These are phyloP conservation scores for Sthenelais limicola DNA, from an alignment of 2,888 invertebrate species.

Conservation along the genomic window DNA sequence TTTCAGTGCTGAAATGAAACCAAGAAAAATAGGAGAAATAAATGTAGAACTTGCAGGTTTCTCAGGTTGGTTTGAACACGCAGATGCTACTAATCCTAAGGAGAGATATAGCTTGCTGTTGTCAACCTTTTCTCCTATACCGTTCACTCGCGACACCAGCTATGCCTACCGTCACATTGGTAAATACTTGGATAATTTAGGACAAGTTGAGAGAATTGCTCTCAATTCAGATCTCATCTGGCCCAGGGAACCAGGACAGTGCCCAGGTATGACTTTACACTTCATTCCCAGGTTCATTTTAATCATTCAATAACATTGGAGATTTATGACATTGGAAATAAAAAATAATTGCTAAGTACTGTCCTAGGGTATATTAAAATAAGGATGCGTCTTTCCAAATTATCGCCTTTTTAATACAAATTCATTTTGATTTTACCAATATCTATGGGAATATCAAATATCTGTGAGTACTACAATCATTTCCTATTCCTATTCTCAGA, in stretches of 20 bases:
- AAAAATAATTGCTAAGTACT: too few relatives aligned
- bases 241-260: conserved; percentile 40
- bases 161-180: conserved; percentile 28
- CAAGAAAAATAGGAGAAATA: conserved; percentile 9
- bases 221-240: background rate
- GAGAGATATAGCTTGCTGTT: conserved; percentile 33
- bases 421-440: too few relatives aligned
- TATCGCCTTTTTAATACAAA: too few relatives aligned
- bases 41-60: conserved; percentile 27
- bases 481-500: too few relatives aligned
- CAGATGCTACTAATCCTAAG: conserved; percentile 1
- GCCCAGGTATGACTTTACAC: conserved; percentile 23
- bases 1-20: too few relatives aligned
- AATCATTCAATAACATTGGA: too few relatives aligned
- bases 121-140: conserved; percentile 35
- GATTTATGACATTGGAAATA: too few relatives aligned
- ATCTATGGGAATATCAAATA: too few relatives aligned
- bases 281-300: too few relatives aligned
- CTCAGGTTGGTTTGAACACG: conserved; percentile 25
- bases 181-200: conserved; percentile 16
- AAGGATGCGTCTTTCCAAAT: too few relatives aligned
- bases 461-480: too few relatives aligned
- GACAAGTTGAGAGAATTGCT: background rate
- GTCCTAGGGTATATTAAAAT: too few relatives aligned
- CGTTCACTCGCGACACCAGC: conserved; percentile 29